Percentiles rank a stretch among this genome's conserved stretches.
Evolutionary conservation across 2,888 invertebrate species (phyloP).

Genomic region (Campoplex capitator): DNA sequence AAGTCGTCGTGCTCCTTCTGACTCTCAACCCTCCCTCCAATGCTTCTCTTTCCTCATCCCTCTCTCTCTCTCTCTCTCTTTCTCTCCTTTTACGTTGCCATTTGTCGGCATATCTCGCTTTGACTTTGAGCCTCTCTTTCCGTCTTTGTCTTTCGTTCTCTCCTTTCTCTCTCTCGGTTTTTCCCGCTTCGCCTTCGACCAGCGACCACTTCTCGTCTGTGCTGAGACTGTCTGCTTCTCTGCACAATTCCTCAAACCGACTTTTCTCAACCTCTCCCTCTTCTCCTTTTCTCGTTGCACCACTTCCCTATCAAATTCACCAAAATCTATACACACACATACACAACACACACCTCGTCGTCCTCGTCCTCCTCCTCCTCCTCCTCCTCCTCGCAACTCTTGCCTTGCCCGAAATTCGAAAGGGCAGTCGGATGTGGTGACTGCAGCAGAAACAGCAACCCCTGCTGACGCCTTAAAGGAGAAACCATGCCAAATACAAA

Average conservation of each 20-base stretch:
- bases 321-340: neutral
- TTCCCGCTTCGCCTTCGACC: conserved; percentile 45
- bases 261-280: neutral
- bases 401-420: conserved; percentile 16
- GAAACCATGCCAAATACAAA: conserved; percentile 22
- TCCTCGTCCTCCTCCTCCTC: too few species aligned
- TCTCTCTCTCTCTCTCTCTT: conserved; percentile 16
- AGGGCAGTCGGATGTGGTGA: conserved; percentile 32
- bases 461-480: conserved; percentile 21
- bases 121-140: conserved; percentile 22
- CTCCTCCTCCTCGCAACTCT: conserved; percentile 10
- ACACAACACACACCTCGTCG: neutral
- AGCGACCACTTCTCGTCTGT: conserved; percentile 49
- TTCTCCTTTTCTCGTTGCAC: conserved; percentile 6
- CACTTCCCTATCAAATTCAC: conserved; percentile 21
- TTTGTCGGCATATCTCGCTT: conserved; percentile 23
- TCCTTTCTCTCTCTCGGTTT: conserved; percentile 45
- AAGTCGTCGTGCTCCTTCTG: conserved; percentile 75
- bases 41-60: conserved; percentile 30
- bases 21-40: conserved; percentile 46
- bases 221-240: conserved; percentile 22
- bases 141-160: conserved; percentile 2
- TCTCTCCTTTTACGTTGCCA: conserved; percentile 53
- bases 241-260: conserved; percentile 24
- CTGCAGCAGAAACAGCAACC: conserved; percentile 26